Conservation (phyloP, 2,888 invertebrate species). For the Lordiphosa andalusiaca region DNA sequence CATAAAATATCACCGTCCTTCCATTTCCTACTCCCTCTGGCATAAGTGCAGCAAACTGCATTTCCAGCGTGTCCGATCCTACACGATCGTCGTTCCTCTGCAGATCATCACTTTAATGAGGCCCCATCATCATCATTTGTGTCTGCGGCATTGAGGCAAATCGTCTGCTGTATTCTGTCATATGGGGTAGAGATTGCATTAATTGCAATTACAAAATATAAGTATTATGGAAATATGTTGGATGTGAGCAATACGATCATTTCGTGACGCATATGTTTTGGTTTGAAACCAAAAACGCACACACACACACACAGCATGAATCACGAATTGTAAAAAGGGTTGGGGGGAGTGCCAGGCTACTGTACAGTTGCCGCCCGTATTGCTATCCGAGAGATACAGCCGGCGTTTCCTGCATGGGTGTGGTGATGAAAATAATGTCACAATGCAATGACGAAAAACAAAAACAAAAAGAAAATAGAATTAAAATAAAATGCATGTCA, state of each 20-base stretch:
- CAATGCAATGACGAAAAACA: conserved; percentile 17
- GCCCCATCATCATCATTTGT: conserved; percentile 5
- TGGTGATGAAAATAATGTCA: conserved; percentile 42
- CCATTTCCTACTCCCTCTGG: too few relatives aligned
- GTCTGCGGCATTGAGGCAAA: conserved; percentile 11
- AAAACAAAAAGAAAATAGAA: conserved; percentile 20
- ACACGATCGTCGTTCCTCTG: conserved; percentile 2
- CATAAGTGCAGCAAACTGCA: neutral
- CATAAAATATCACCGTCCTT: too few relatives aligned
- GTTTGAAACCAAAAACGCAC: conserved; percentile 35
- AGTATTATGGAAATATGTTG: conserved; percentile 21
- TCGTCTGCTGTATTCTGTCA: conserved; percentile 31
- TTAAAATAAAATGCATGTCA: conserved; percentile 68
- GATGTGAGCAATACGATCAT: conserved; percentile 10
- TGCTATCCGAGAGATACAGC: conserved; percentile 37
- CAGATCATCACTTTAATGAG: conserved; percentile 6
- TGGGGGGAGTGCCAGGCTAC: conserved; percentile 21
- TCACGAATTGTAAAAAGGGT: conserved; percentile 39
- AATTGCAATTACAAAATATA: conserved; percentile 62
- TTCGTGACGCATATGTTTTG: conserved; percentile 69
- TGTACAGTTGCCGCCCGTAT: conserved; percentile 36
- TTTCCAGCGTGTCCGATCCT: neutral
- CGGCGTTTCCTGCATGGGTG: conserved; percentile 49
- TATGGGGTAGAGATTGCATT: conserved; percentile 58
- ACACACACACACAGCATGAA: conserved; percentile 34